phyloP scores from a whole-genome alignment of 2,888 invertebrate species.

The Idaea biselata region DNA sequence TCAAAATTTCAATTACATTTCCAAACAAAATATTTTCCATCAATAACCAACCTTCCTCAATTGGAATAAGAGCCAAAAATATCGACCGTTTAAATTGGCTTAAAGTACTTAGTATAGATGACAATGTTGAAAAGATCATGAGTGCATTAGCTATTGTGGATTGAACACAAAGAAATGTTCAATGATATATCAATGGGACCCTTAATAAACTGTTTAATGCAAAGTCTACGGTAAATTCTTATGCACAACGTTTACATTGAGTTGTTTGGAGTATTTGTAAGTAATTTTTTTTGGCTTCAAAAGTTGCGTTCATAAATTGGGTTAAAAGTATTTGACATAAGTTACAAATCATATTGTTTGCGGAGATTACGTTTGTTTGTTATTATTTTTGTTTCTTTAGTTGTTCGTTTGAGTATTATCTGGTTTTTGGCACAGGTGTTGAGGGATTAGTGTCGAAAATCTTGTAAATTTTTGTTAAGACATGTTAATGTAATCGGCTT shows the following conservation, averaged over 20 bases:
- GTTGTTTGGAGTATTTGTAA: slow-evolving; percentile 26
- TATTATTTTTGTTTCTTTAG: slow-evolving; percentile 43
- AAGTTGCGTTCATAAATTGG: slow-evolving; percentile 59
- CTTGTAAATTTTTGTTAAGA: not conserved
- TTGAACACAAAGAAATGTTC: slow-evolving; percentile 54
- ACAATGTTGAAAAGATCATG: slow-evolving; percentile 76
- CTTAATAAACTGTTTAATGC: slow-evolving; percentile 15
- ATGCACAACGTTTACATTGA: slow-evolving; percentile 18
- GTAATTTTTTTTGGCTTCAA: slow-evolving; percentile 36
- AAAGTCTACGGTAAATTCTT: slow-evolving; percentile 26
- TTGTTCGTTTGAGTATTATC: slow-evolving; percentile 22
- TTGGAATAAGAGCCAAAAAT: slow-evolving; percentile 10
- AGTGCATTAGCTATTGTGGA: slow-evolving; percentile 74
- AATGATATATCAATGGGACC: slow-evolving; percentile 63
- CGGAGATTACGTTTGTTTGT: slow-evolving; percentile 54
- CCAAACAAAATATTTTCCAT: slow-evolving; percentile 8
- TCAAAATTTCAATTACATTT: slow-evolving; percentile 76
- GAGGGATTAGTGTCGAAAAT: slow-evolving; percentile 6
- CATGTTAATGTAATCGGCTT: not conserved
- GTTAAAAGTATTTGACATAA: slow-evolving; percentile 38
- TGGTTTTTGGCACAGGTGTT: slow-evolving; percentile 29
- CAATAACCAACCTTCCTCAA: slow-evolving; percentile 24
- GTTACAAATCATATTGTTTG: not conserved
- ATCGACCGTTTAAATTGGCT: not conserved
- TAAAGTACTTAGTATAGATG: slow-evolving; percentile 74